Percentiles rank a stretch among this genome's conserved stretches.
Evolutionary conservation across 53 echinoderm and acorn worm genomes (phyloP).

Genomic region (Paelopatides confundens): DNA sequence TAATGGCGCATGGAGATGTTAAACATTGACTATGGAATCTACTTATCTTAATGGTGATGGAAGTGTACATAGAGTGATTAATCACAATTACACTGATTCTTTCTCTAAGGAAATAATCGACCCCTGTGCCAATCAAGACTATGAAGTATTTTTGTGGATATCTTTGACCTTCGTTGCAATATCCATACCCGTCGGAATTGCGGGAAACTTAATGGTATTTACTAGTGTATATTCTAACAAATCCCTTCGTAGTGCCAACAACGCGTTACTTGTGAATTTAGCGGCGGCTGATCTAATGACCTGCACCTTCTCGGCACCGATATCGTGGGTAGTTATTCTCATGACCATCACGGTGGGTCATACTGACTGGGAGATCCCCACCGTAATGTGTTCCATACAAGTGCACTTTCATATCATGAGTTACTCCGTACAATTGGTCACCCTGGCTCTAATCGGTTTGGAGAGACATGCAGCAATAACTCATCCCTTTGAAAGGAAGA

Average conservation of each 20-base stretch:
- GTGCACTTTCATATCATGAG: slow-evolving; percentile 72
- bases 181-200: slow-evolving; percentile 67
- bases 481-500: slow-evolving; percentile 83
- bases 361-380: slow-evolving; percentile 25
- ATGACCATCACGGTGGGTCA: not conserved
- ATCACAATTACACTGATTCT: not conserved
- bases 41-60: not conserved
- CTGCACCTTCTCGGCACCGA: slow-evolving; percentile 62
- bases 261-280: slow-evolving; percentile 85
- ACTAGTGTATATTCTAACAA: slow-evolving; percentile 77
- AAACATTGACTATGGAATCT: not conserved
- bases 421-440: slow-evolving; percentile 76
- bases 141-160: slow-evolving; percentile 27
- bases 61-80: not conserved
- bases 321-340: slow-evolving; percentile 59
- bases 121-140: not conserved
- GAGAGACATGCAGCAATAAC: slow-evolving; percentile 88
- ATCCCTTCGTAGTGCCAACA: slow-evolving; percentile 78
- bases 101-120: not conserved
- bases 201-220: slow-evolving; percentile 82
- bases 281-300: slow-evolving; percentile 78
- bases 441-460: slow-evolving; percentile 76
- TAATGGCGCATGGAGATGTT: not conserved
- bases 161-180: slow-evolving; percentile 59
- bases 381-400: slow-evolving; percentile 67